Percentiles rank a stretch among this genome's conserved stretches.
These are phyloP conservation scores for Nycticorax nycticorax DNA, from an alignment of 2,113 vertebrate species.

Conservation along the genomic window DNA sequence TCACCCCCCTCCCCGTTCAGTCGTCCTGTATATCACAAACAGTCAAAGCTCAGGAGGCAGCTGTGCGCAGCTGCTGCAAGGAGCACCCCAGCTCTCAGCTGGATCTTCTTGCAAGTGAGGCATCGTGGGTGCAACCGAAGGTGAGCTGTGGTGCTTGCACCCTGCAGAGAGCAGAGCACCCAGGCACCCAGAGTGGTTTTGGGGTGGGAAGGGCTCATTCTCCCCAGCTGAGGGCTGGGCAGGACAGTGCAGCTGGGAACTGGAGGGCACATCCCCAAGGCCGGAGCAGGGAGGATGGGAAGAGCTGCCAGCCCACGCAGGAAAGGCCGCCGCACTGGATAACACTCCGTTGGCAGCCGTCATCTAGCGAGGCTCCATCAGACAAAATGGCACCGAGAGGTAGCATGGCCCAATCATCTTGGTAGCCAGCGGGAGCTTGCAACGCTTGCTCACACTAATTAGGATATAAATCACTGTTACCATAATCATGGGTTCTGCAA, in stretches of 20 bases:
- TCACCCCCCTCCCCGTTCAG: accelerated
- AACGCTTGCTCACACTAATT: not conserved
- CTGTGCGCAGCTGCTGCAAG: not conserved
- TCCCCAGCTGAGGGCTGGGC: accelerated
- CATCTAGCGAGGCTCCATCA: not conserved
- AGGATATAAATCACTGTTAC: not conserved
- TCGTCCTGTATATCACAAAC: not conserved
- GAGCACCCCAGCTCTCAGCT: not conserved
- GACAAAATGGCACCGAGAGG: not conserved
- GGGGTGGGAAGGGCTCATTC: accelerated
- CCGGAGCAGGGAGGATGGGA: not conserved
- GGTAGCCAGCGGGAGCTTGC: not conserved
- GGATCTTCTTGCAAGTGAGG: not conserved
- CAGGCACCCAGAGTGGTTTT: not conserved
- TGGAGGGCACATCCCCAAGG: not conserved
- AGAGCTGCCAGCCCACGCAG: accelerated
- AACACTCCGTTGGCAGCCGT: not conserved
- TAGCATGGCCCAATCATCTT: accelerated
- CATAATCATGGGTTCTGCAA: not conserved
- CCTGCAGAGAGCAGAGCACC: not conserved
- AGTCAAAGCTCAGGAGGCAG: not conserved
- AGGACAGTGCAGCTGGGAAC: not conserved
- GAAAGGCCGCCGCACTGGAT: not conserved
- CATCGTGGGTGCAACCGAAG: not conserved
- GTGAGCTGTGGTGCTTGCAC: not conserved